Base-by-base conservation (phyloP, 2,888 invertebrate genomes). In the Itoplectis maculator region DNA sequence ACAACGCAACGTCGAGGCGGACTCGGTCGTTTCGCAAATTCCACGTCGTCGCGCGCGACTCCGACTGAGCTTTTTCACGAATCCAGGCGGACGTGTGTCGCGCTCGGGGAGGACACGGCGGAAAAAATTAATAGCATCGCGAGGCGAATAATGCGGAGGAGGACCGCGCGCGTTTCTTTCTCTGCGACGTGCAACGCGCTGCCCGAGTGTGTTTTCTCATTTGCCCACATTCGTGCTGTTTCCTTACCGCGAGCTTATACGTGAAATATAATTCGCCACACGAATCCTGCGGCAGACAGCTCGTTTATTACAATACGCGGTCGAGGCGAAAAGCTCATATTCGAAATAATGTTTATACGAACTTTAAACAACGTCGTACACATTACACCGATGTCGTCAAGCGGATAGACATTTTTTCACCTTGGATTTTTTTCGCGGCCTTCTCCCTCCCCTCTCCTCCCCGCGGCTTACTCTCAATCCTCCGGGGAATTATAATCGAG, bases 101-200 rank as follows among this genome's bases (percentile, higher is more conserved):
- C 49, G 8, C 45, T 42, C 54, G 35, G 47, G 59, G 42, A 63
- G 29, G 20, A 3, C 29, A 5, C 56, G 29, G 29, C n/a, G 37
- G n/a, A 42, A 74, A 73, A 78, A 82, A 82, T 78, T 73, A 82
- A 82, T 78, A 49, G 47, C 68, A 9, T 6, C 45, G 61, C 9
- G 45, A 15, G 18, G 56, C 61, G 47, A 73, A 15, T 40, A 61
- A 65, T 1, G 56, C 61, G 49, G 20, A 29, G 13, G 5, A 42
- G 59, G 15, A 72, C 45, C 42, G 73, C 29, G 5, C 5, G 49
- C n/a, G 47, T 68, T 77, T 77, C 45, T 73, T 66, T 76, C 8
- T 5, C 13, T 51, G 56, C 11, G 9, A 0, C 45, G 15, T 4
- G 8, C 51, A 51, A 20, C 49, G 13, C 47, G 59, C 18, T 45